These are phyloP conservation scores for Smittia sp. DNA, from an alignment of 2,888 invertebrate species.

Conservation along the genomic window DNA sequence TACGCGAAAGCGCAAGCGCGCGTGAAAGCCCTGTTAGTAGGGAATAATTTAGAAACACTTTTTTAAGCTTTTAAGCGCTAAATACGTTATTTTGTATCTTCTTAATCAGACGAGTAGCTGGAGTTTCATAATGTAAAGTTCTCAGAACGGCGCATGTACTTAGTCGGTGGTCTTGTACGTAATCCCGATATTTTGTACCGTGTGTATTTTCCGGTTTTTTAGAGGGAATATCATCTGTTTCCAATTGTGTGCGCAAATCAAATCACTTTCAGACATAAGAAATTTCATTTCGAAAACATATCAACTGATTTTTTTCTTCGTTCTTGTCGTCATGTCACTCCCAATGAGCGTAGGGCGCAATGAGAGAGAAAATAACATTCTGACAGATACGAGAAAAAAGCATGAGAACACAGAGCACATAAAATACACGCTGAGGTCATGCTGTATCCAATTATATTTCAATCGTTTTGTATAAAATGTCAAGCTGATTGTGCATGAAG, in stretches of 20 bases:
- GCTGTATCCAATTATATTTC: not conserved
- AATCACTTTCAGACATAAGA: conserved; percentile 9
- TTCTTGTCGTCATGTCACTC: not conserved
- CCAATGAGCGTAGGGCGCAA: not conserved
- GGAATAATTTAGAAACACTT: no score
- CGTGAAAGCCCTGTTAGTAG: no score
- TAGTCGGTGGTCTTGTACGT: no score
- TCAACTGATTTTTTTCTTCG: not conserved
- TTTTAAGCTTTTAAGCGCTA: no score
- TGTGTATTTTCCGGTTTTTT: not conserved
- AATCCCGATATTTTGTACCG: no score
- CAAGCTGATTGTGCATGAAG: not conserved
- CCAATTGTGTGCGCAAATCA: conserved; percentile 8
- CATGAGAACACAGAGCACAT: not conserved
- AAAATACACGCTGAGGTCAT: not conserved
- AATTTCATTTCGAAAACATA: conserved; percentile 9
- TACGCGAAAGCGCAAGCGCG: no score
- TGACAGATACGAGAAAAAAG: not conserved
- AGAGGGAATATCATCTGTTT: not conserved
- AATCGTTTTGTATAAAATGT: not conserved
- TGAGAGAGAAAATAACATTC: not conserved
- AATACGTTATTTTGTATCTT: no score
- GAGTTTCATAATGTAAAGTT: no score
- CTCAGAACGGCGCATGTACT: no score
- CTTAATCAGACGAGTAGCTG: no score